phyloP scores from a whole-genome alignment of 2,797 vertebrate genomes.

The Pseudocheirus occidentalis region DNA sequence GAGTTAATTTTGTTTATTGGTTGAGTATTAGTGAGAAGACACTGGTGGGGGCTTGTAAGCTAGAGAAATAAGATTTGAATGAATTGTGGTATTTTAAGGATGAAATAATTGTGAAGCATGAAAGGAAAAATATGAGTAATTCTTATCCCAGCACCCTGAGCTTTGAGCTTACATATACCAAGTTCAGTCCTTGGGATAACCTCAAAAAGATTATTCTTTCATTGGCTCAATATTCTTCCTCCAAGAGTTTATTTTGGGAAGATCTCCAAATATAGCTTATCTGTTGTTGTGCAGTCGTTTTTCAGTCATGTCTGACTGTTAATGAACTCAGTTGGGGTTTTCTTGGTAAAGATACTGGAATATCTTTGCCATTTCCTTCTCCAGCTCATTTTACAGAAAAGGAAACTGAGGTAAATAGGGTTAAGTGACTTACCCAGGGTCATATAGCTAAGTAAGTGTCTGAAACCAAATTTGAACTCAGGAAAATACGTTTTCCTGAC shows the following conservation, averaged over 20 bases:
- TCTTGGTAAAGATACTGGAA: background rate
- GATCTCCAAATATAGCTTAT: background rate
- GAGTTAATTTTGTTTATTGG: background rate
- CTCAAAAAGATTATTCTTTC: background rate
- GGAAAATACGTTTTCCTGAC: background rate
- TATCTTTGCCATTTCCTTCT: background rate
- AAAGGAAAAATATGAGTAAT: background rate
- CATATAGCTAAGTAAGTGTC: background rate
- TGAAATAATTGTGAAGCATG: background rate
- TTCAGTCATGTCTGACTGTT: background rate
- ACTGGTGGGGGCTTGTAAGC: background rate
- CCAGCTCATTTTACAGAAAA: background rate
- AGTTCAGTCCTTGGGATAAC: background rate
- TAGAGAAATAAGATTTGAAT: background rate
- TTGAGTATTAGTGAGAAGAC: background rate
- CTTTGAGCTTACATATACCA: background rate
- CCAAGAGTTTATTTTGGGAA: background rate
- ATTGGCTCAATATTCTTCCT: background rate
- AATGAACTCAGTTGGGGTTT: background rate
- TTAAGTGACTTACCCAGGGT: background rate
- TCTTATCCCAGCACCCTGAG: background rate
- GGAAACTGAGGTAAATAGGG: background rate
- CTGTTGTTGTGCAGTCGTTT: background rate
- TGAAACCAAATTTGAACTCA: background rate
- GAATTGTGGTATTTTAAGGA: background rate